Evolutionary conservation across 2,888 invertebrate species (phyloP).

Genomic region (Tricholauxania praeusta): DNA sequence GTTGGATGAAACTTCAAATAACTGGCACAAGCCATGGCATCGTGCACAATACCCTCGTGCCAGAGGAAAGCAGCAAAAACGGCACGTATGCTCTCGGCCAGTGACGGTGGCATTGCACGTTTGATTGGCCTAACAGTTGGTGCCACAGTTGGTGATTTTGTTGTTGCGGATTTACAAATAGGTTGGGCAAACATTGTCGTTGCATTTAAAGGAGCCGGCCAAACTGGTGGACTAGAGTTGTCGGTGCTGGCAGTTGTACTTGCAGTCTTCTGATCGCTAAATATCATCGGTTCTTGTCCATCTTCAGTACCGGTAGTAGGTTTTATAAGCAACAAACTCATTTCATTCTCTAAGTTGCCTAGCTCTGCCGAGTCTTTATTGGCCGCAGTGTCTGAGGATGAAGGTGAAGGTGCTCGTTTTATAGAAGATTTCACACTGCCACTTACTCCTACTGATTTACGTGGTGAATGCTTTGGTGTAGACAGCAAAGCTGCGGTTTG

Average conservation of each 20-base stretch:
- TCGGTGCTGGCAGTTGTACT: constrained; percentile 57
- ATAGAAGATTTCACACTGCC: not conserved
- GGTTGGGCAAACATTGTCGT: constrained; percentile 22
- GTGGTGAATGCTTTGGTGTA: constrained; percentile 62
- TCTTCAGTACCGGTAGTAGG: constrained; percentile 46
- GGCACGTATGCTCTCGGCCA: constrained; percentile 92
- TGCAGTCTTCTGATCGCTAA: constrained; percentile 48
- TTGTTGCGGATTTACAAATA: not conserved
- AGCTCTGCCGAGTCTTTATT: constrained; percentile 45
- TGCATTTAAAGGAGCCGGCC: constrained; percentile 47
- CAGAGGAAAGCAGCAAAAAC: constrained; percentile 96
- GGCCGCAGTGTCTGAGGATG: constrained; percentile 35
- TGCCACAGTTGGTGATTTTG: not conserved
- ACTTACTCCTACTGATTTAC: constrained; percentile 48
- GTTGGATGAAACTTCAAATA: constrained; percentile 94
- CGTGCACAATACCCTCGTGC: constrained; percentile 97
- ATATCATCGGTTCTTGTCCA: constrained; percentile 48
- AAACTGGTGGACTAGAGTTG: constrained; percentile 56
- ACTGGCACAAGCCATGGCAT: constrained; percentile 97
- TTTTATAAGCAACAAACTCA: constrained; percentile 59
- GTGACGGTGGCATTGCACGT: constrained; percentile 90
- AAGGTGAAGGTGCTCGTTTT: constrained; percentile 21
- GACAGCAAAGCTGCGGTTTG: constrained; percentile 66
- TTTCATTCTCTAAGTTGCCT: constrained; percentile 60
- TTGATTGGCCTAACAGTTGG: constrained; percentile 71